Evolutionary conservation across 1,140 invertebrate genomes (phyloP), one percentile per base, ranked within the genome.

Genomic region (Bursaphelenchus mucronatus): DNA sequence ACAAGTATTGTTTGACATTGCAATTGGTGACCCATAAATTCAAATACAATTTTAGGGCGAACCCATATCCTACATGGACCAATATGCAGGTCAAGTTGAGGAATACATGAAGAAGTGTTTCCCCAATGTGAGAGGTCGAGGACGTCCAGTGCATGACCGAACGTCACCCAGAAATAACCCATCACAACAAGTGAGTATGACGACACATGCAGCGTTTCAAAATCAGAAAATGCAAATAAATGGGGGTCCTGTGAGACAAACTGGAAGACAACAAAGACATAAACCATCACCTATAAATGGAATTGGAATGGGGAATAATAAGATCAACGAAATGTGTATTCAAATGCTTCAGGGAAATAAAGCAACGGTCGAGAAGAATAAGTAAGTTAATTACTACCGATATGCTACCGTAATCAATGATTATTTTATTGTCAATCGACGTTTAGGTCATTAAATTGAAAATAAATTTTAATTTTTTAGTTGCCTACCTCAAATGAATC

Each of bases 51-150:
- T 68, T 68, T 10, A 72, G 70, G 69, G 63, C 10, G 71, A 74
- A 17, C 71, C 71, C 8, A 76, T 76, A 30, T 67, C 54, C 44
- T 76, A 74, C 52, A 73, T 73, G 71, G 71, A 76, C 50, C 70
- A 73, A 45, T 73, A 76, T 59, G 69, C 71, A 7, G 17, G 41
- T n/a, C 69, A 73, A 68, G 74, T 76, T 21, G 74, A 73, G 39
- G 71, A 73, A 41, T 74, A 59, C 49, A 74, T 74, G 71, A 74
- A 74, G 30, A 61, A 76, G 52, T 74, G 71, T 50, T 74, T 74
- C 51, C 71, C 71, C 4, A 76, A 76, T 56, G 71, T 74, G 11
- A 56, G 71, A 9, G 71, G 71, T 59, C 75, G 71, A 39, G 71
- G 74, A 6, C 74, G 71, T 40, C 71, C 71, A 49, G 68, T 74